Evolutionary conservation across 1,140 invertebrate species (phyloP), one percentile per base, ranked within the genome.

Genomic region (Hestina assimilis): DNA sequence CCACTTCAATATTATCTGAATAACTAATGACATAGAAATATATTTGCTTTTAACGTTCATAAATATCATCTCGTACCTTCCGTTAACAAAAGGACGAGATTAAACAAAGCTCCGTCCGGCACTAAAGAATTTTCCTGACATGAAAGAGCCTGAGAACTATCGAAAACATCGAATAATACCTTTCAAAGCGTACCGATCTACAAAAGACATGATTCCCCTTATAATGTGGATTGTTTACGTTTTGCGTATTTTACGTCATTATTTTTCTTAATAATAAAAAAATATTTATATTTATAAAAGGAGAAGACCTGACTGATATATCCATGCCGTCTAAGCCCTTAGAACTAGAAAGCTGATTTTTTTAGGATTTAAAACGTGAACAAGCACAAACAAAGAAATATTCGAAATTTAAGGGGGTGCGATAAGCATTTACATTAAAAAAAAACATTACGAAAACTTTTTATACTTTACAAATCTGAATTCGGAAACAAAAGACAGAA

Each of bases 401-500:
- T 8, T 28, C n/a, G n/a, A n/a, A 12, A 1, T 2, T 31, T 1
- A 11, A 31, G 5, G 12, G 14, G 8, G 15, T 15, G 3, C 31
- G 15, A 35, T 5, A 15, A 35, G 31, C 12, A 17, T 35, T 35
- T 35, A 14, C 31, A 54, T 45, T 33, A 45, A 2, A 15, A 1
- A 14, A 14, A 35, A 45, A 42, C 40, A 45, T 33, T 17, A 59
- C 42, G 28, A 21, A 55, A 45, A 52, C 42, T 23, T n/a, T n/a
- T n/a, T 41, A 65, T 51, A 58, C 59, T 31, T n/a, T 43, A 67
- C 56, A 64, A 59, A 57, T 60, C 57, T 56, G 14, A 54, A 70
- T 47, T 71, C 66, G 62, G 77, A 79, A 81, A 81, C 75, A 79
- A 75, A 71, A 72, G 53, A 47, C 63, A 56, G 57, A 61, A 61